Conservation (phyloP, 1,140 invertebrate species). For the Cotesia chilonis region DNA sequence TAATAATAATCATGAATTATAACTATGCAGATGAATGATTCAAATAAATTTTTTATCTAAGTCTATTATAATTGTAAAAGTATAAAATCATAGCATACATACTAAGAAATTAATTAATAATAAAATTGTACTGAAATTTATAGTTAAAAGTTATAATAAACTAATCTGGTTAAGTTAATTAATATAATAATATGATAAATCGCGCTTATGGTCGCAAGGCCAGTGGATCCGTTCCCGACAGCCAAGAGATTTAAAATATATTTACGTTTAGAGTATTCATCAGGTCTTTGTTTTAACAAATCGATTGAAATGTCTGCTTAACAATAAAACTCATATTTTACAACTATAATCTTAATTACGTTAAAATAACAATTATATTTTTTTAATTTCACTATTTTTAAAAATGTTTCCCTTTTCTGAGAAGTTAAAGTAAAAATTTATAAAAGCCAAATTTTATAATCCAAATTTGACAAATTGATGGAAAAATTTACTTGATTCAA, state of each 20-base stretch:
- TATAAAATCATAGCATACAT: slow-evolving; percentile 15
- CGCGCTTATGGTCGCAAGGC: slow-evolving; percentile 39
- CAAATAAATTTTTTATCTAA: not conserved
- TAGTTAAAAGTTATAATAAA: not conserved
- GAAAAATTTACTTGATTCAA: too few species aligned
- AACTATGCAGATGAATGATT: not conserved
- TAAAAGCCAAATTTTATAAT: too few species aligned
- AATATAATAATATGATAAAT: not conserved
- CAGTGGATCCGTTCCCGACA: slow-evolving; percentile 49
- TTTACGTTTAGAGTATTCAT: slow-evolving; percentile 17
- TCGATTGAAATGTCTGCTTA: not conserved
- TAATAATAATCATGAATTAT: slow-evolving; percentile 5
- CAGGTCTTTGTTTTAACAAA: not conserved
- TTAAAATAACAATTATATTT: too few species aligned
- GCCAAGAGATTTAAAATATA: slow-evolving; percentile 36
- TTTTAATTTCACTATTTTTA: too few species aligned
- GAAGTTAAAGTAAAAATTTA: too few species aligned
- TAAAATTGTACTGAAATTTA: not conserved
- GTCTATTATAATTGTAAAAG: not conserved
- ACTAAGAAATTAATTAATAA: slow-evolving; percentile 15
- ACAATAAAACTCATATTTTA: slow-evolving; percentile 20
- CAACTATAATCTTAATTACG: too few species aligned
- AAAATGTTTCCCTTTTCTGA: too few species aligned
- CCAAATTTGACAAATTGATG: too few species aligned
- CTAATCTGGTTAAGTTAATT: not conserved